Evolutionary conservation across 1,140 invertebrate genomes (phyloP).

Genomic region (Ceratosolen fusciceps): DNA sequence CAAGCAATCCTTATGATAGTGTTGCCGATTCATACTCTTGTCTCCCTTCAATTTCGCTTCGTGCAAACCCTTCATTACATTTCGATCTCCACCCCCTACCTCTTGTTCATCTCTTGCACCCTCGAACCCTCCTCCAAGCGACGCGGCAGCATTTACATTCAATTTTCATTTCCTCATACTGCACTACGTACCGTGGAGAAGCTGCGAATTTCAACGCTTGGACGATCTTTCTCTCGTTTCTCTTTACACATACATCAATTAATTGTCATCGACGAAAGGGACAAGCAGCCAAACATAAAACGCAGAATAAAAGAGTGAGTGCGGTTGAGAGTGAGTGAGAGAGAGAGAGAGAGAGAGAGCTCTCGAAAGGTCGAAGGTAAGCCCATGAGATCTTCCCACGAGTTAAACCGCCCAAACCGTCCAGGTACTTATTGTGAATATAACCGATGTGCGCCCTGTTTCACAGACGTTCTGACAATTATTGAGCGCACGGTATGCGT

Average conservation of each 20-base stretch:
- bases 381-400: slow-evolving; percentile 67
- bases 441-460: not conserved
- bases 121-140: no score
- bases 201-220: not conserved
- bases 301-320: slow-evolving; percentile 41
- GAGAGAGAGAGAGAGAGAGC: slow-evolving; percentile 49
- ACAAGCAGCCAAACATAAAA: slow-evolving; percentile 42
- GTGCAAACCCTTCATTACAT: slow-evolving; percentile 42
- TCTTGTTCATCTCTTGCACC: no score
- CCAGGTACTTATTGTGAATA: slow-evolving; percentile 3
- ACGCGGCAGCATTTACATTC: no score
- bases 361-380: slow-evolving; percentile 62
- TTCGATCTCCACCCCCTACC: not conserved
- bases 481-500: not conserved
- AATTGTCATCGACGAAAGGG: slow-evolving; percentile 59
- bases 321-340: not conserved
- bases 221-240: slow-evolving; percentile 7
- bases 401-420: slow-evolving; percentile 56
- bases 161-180: slow-evolving; percentile 22
- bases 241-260: slow-evolving; percentile 58
- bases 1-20: not conserved
- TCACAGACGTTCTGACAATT: not conserved
- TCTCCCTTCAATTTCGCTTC: slow-evolving; percentile 37
- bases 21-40: not conserved
- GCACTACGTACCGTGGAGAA: not conserved